These are phyloP conservation scores for Peromyscus aztecus DNA, from an alignment of 2,797 vertebrate species.

Conservation along the genomic window DNA sequence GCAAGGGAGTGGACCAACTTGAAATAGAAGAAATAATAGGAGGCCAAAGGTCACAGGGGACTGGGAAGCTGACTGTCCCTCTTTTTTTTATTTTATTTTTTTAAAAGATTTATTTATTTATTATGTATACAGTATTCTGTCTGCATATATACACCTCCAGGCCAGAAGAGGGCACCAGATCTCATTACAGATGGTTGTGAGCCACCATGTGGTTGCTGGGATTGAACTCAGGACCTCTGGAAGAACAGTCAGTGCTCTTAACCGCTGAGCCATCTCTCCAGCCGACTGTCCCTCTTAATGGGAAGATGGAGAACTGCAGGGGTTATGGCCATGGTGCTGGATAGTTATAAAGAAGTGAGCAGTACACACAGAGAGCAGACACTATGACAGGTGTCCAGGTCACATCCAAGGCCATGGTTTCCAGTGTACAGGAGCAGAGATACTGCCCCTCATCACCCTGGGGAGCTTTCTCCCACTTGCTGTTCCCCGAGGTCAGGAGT, in stretches of 20 bases:
- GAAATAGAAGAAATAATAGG: background rate
- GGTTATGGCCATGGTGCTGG: background rate
- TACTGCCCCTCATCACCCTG: background rate
- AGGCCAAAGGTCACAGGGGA: background rate
- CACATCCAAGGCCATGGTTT: background rate
- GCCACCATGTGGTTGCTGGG: no score
- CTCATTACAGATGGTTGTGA: no score
- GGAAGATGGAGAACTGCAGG: background rate
- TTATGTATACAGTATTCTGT: no score
- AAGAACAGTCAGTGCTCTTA: no score
- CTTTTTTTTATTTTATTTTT: no score
- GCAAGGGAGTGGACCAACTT: background rate
- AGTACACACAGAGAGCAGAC: background rate
- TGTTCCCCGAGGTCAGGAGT: background rate
- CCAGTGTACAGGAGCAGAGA: background rate
- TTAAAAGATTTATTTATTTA: no score
- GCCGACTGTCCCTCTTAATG: no score
- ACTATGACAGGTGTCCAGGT: background rate
- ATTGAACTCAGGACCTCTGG: no score
- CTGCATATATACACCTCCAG: no score
- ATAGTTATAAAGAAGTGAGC: background rate
- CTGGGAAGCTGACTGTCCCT: rapidly evolving
- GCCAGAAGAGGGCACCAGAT: no score
- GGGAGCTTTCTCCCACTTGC: background rate
- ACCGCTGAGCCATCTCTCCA: no score